Base-by-base conservation (phyloP, 2,888 invertebrate genomes). In the Eumacrocentrus americanus region DNA sequence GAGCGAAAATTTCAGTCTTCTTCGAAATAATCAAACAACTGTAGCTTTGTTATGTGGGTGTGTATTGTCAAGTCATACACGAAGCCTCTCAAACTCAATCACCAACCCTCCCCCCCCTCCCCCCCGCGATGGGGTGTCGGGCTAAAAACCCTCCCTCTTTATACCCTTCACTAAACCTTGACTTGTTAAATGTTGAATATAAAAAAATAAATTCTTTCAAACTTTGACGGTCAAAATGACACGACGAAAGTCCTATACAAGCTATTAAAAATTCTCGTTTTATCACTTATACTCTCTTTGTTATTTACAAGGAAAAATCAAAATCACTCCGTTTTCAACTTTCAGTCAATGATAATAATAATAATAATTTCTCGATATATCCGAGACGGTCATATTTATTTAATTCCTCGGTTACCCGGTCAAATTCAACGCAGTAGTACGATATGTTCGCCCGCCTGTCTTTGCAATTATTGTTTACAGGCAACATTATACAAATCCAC, bases 191-290 rank as follows among this genome's bases (percentile, higher is more conserved):
- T 35, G 35, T 14, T 29, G 29, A 29, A 54, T 48, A 57, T 78
- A 77, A 62, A 77, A 78, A 77, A 78, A 77, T 77, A 77, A 78
- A 74, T 70, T 65, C 66, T 71, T 70, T 71, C 67, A 68, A 66
- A 70, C 62, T 64, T 71, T 66, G 70, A 75, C 73, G 69, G 50
- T 54, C 60, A n/a, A n/a, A n/a, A n/a, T n/a, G n/a, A n/a, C n/a
- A n/a, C n/a, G n/a, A n/a, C n/a, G n/a, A n/a, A n/a, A n/a, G n/a
- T n/a, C n/a, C n/a, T n/a, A n/a, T 54, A 54, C 22, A 42, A 52
- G 51, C 52, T 40, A 58, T 34, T 52, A n/a, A n/a, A n/a, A 58
- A 58, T 58, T 59, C 55, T 55, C 7, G 22, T 22, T 37, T 40
- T 23, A 18, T 53, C 23, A 58, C 53, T 44, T 29, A 16, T 37